phyloP scores from a whole-genome alignment of 2,797 vertebrate genomes.

The Pseudochirops corinnae region DNA sequence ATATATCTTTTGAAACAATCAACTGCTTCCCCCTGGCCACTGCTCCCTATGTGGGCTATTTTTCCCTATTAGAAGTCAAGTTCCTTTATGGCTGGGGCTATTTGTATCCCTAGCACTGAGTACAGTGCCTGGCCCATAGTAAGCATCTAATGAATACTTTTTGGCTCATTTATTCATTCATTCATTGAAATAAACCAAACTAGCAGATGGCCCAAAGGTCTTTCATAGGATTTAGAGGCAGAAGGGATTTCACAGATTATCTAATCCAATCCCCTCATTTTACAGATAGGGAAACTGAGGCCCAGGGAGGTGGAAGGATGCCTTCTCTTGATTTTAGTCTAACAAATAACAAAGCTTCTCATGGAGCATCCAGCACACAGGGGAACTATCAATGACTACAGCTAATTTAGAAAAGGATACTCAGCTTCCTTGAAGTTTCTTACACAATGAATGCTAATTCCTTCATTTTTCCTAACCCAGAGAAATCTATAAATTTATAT shows the following conservation, averaged over 20 bases:
- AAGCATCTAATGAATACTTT: not conserved
- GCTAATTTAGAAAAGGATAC: not conserved
- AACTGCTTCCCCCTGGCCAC: not conserved
- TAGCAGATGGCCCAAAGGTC: not conserved
- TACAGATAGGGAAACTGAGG: not conserved
- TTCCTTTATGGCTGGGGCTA: not conserved
- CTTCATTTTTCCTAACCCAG: not conserved
- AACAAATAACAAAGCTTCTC: not conserved
- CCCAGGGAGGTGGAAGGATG: not conserved
- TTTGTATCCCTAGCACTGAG: not conserved
- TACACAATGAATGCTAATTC: not conserved
- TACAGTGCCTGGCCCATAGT: not conserved
- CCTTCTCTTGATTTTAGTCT: not conserved
- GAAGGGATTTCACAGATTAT: not conserved
- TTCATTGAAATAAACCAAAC: not conserved
- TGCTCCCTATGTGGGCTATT: not conserved
- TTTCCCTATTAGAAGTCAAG: not conserved
- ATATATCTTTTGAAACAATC: not conserved
- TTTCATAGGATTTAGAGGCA: not conserved
- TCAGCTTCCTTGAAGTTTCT: not conserved
- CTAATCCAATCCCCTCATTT: not conserved
- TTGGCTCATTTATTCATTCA: not conserved
- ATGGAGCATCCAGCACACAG: not conserved
- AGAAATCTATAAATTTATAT: not conserved
- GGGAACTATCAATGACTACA: not conserved